Conservation (phyloP, 2,888 invertebrate species). For the Drosophila vallismaia region DNA sequence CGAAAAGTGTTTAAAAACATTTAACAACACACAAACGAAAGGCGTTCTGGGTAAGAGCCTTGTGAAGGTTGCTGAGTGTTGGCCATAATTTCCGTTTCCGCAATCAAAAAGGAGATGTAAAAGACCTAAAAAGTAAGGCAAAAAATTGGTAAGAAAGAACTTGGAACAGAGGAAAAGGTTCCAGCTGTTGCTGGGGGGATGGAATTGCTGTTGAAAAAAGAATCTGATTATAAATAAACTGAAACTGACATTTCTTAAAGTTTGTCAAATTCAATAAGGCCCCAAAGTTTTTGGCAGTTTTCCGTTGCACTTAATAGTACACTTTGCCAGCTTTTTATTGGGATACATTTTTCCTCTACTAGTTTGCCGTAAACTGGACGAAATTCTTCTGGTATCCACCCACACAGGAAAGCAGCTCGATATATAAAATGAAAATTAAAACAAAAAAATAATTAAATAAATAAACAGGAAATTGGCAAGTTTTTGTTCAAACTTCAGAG, state of each 20-base stretch:
- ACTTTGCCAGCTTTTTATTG: slow-evolving; percentile 1
- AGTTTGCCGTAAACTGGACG: neutral
- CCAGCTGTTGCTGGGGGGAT: slow-evolving; percentile 17
- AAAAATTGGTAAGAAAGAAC: neutral
- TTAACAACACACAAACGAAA: slow-evolving; percentile 8
- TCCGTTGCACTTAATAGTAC: slow-evolving; percentile 7
- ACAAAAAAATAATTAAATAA: slow-evolving; percentile 4
- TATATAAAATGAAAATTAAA: neutral
- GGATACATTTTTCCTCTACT: neutral
- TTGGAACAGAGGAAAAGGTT: neutral
- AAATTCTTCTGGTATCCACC: slow-evolving; percentile 10
- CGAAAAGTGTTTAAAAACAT: slow-evolving; percentile 39
- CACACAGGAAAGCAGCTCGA: neutral
- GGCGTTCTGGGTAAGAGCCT: neutral
- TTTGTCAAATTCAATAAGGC: slow-evolving; percentile 18
- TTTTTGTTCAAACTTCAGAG: slow-evolving; percentile 27
- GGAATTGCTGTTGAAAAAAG: neutral
- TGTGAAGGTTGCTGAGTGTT: slow-evolving; percentile 18
- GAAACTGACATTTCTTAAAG: neutral
- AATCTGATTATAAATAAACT: slow-evolving; percentile 6
- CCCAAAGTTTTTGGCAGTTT: slow-evolving; percentile 11
- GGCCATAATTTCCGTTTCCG: slow-evolving; percentile 69
- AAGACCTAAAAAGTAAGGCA: slow-evolving; percentile 6
- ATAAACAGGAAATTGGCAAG: slow-evolving; percentile 60
- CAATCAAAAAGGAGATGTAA: slow-evolving; percentile 54